These are phyloP conservation scores for Mohoua ochrocephala DNA, from an alignment of 2,113 vertebrate genomes.

Conservation along the genomic window DNA sequence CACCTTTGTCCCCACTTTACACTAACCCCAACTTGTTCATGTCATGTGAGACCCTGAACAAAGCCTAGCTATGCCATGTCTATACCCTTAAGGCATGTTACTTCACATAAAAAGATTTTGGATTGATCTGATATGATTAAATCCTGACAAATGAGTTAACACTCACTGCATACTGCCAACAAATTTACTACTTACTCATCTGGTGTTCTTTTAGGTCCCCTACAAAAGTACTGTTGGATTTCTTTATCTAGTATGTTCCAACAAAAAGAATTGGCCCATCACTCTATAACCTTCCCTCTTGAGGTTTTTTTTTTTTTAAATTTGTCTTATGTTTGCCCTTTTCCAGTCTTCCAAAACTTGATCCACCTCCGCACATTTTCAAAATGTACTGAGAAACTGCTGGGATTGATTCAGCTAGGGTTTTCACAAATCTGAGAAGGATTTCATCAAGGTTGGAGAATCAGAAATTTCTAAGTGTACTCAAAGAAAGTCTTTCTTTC, in stretches of 20 bases:
- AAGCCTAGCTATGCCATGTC: background rate
- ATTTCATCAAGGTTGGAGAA: background rate
- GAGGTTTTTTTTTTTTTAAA: background rate
- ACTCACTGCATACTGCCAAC: background rate
- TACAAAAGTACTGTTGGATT: background rate
- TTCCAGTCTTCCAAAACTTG: background rate
- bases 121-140: slow-evolving; percentile 31
- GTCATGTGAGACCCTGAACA: background rate
- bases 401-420: background rate
- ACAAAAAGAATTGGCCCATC: background rate
- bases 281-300: background rate
- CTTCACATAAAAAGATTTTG: background rate
- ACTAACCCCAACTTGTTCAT: background rate
- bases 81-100: background rate
- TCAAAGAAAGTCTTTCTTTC: background rate
- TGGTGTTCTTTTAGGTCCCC: background rate
- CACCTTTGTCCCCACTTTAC: background rate
- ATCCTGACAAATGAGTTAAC: slow-evolving; percentile 41
- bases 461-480: background rate
- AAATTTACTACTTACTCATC: background rate
- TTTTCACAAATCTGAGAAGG: background rate
- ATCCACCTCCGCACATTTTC: background rate
- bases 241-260: background rate
- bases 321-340: background rate
- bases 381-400: background rate